Evolutionary conservation across 2,888 invertebrate genomes (phyloP).

Genomic region (Mayetiola destructor): DNA sequence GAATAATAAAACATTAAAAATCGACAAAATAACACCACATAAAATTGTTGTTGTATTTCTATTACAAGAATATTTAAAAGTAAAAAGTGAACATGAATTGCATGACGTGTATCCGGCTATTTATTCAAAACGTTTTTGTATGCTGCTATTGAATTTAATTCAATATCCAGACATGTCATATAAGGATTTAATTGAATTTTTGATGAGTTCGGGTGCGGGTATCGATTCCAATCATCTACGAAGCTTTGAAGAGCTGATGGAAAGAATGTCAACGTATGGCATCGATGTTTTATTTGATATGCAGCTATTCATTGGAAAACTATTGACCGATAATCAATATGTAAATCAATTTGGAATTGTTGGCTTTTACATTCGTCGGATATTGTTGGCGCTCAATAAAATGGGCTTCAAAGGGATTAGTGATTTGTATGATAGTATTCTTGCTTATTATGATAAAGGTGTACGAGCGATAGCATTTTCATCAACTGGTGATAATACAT

Average conservation of each 20-base stretch:
- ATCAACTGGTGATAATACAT: not conserved
- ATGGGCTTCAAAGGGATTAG: conserved; percentile 72
- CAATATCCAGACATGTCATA: conserved; percentile 66
- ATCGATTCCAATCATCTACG: conserved; percentile 32
- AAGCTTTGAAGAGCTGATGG: conserved; percentile 43
- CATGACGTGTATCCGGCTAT: conserved; percentile 34
- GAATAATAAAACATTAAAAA: conserved; percentile 10
- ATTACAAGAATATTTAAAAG: conserved; percentile 57
- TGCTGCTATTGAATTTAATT: conserved; percentile 62
- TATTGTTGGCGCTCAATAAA: conserved; percentile 67
- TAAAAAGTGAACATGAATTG: conserved; percentile 33
- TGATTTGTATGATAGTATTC: conserved; percentile 54
- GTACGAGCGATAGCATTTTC: conserved; percentile 16
- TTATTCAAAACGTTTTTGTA: conserved; percentile 63
- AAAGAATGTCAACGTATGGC: conserved; percentile 35
- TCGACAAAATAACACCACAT: conserved; percentile 51
- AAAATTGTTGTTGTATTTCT: conserved; percentile 64
- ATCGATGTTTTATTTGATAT: conserved; percentile 52
- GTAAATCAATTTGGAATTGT: conserved; percentile 34
- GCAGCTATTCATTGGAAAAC: conserved; percentile 43
- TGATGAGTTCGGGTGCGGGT: conserved; percentile 32
- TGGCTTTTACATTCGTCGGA: conserved; percentile 70
- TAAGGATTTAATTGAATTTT: conserved; percentile 46
- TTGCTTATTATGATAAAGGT: conserved; percentile 49
- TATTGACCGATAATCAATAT: conserved; percentile 39